Conservation (phyloP, 2,888 invertebrate species). For the Ophioninae sp. region DNA sequence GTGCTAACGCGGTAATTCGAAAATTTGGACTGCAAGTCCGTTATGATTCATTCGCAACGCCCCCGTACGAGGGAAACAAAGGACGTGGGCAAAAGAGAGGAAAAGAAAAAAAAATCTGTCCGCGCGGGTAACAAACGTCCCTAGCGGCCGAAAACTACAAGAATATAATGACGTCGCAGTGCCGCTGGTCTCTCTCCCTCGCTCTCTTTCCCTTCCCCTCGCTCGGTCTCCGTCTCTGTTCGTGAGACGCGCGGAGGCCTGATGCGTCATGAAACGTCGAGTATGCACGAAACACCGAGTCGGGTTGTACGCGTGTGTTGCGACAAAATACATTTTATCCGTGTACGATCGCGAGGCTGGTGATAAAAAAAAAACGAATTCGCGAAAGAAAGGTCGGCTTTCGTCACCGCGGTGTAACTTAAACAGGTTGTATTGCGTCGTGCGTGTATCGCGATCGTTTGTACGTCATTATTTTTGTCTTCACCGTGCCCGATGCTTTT, state of each 20-base stretch:
- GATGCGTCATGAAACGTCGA: slow-evolving; percentile 51
- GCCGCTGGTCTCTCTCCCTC: too few species aligned
- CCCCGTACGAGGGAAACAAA: slow-evolving; percentile 9
- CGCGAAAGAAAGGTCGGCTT: background rate
- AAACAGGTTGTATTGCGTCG: background rate
- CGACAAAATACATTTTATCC: slow-evolving; percentile 23
- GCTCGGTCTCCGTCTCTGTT: slow-evolving; percentile 4
- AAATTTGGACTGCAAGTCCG: background rate
- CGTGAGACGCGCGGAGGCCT: slow-evolving; percentile 27
- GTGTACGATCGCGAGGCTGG: background rate
- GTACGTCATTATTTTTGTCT: slow-evolving; percentile 17
- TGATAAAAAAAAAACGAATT: slow-evolving; percentile 8
- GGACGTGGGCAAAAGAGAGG: too few species aligned
- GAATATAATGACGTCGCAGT: slow-evolving; percentile 46
- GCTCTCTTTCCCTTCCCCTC: slow-evolving; percentile 12
- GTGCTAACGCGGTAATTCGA: too few species aligned
- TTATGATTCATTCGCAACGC: slow-evolving; percentile 4
- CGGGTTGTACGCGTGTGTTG: slow-evolving; percentile 10
- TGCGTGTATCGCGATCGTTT: background rate
- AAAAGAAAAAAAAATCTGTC: slow-evolving; percentile 15
- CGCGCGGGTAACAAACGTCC: slow-evolving; percentile 26
- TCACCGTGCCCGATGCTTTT: slow-evolving; percentile 26
- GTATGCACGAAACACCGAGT: slow-evolving; percentile 41
- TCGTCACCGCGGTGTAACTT: slow-evolving; percentile 9
- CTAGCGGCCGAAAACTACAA: slow-evolving; percentile 41